Percentiles rank a stretch among this genome's conserved stretches.
phyloP scores from a whole-genome alignment of 2,888 invertebrate species.

The Liopterus haemorrhoidalis region DNA sequence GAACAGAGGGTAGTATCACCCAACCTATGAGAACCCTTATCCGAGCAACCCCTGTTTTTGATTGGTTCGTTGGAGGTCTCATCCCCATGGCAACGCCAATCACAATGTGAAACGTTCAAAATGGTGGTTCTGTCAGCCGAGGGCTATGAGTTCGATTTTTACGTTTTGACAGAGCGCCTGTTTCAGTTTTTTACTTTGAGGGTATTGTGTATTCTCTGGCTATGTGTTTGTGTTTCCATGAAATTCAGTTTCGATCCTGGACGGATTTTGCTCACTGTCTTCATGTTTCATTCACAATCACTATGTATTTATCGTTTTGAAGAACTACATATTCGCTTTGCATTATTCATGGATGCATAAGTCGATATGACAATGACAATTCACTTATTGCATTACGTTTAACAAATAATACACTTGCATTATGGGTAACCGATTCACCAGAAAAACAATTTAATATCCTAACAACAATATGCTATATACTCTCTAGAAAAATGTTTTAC shows the following conservation, averaged over 20 bases:
- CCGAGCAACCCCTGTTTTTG: constrained; percentile 40
- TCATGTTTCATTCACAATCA: constrained; percentile 18
- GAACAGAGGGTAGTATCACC: constrained; percentile 19
- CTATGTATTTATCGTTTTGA: constrained; percentile 16
- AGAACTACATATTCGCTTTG: constrained; percentile 3
- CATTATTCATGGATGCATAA: constrained; percentile 19
- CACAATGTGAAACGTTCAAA: constrained; percentile 37
- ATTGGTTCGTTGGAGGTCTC: constrained; percentile 44
- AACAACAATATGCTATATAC: no score
- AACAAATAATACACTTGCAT: no score
- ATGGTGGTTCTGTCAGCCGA: constrained; percentile 43
- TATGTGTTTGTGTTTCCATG: constrained; percentile 22
- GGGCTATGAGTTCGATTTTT: constrained; percentile 46
- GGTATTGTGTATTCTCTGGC: constrained; percentile 21
- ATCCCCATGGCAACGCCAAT: constrained; percentile 48
- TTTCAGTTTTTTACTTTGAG: constrained; percentile 36
- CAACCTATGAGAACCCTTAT: constrained; percentile 22
- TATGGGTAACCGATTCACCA: no score
- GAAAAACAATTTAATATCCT: no score
- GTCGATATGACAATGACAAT: no score
- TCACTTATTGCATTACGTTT: no score
- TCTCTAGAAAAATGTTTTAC: no score
- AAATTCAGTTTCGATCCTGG: constrained; percentile 20
- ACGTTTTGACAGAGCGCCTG: constrained; percentile 43
- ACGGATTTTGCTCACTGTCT: constrained; percentile 22